Conservation (phyloP, 35 echinoderm and acorn worm genomes). For the Anneissia japonica region DNA sequence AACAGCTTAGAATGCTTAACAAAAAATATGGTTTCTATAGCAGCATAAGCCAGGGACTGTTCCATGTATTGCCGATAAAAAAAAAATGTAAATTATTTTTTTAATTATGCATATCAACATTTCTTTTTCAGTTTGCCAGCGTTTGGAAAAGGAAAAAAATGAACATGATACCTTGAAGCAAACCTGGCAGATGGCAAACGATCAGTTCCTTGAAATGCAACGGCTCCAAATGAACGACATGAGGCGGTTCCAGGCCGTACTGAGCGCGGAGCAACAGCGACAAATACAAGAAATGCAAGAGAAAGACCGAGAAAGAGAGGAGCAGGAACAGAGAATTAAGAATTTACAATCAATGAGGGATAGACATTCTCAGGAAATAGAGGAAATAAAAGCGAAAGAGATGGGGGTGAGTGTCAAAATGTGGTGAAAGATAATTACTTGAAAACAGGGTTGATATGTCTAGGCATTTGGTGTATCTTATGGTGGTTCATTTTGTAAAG, state of each 20-base stretch:
- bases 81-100: neutral
- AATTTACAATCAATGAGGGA: slow-evolving; percentile 61
- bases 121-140: slow-evolving; percentile 46
- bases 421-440: too few species aligned
- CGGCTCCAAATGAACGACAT: slow-evolving; percentile 97
- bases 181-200: slow-evolving; percentile 99
- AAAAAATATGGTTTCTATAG: too few species aligned
- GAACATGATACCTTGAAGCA: slow-evolving; percentile 64
- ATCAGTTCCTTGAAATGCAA: slow-evolving; percentile 93
- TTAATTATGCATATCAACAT: too few species aligned
- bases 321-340: slow-evolving; percentile 68
- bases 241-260: slow-evolving; percentile 73
- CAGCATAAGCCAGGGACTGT: too few species aligned
- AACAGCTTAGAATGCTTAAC: too few species aligned
- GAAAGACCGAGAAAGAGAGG: slow-evolving; percentile 80
- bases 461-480: too few species aligned
- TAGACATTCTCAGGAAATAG: slow-evolving; percentile 45
- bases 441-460: too few species aligned
- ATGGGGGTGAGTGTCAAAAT: slow-evolving; percentile 21
- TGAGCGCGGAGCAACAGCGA: slow-evolving; percentile 92
- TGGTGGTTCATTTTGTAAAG: too few species aligned
- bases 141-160: slow-evolving; percentile 78
- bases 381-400: slow-evolving; percentile 11
- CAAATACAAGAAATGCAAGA: slow-evolving; percentile 68
- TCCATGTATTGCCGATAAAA: too few species aligned